These are phyloP conservation scores for Chloromyia formosa DNA, from an alignment of 2,888 invertebrate species.

Conservation along the genomic window DNA sequence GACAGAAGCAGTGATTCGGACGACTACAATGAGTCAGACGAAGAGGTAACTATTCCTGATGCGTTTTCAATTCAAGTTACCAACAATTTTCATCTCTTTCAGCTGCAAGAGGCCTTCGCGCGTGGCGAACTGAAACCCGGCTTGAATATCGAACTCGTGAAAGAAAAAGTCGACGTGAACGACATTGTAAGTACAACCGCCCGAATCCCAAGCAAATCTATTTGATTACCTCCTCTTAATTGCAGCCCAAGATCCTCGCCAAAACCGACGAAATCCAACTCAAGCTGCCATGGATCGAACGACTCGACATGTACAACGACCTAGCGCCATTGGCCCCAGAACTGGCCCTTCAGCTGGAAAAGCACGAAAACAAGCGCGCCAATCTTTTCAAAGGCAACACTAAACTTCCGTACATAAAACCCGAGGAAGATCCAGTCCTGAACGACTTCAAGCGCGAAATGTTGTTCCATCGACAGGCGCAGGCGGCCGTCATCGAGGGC, in stretches of 20 bases:
- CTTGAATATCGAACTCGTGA: slow-evolving; percentile 74
- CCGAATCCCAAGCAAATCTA: not conserved
- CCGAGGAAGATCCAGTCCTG: slow-evolving; percentile 79
- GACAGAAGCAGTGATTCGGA: slow-evolving; percentile 57
- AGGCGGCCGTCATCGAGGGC: slow-evolving; percentile 84
- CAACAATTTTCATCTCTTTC: slow-evolving; percentile 53
- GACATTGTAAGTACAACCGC: slow-evolving; percentile 71
- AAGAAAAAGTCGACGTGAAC: slow-evolving; percentile 71
- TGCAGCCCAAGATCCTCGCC: slow-evolving; percentile 67
- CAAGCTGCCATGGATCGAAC: slow-evolving; percentile 85
- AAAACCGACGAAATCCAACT: slow-evolving; percentile 77
- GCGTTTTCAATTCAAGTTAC: slow-evolving; percentile 19
- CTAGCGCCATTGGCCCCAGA: slow-evolving; percentile 88
- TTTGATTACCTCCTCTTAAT: slow-evolving; percentile 9
- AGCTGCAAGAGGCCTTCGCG: slow-evolving; percentile 91
- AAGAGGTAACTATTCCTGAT: slow-evolving; percentile 56
- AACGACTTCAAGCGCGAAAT: slow-evolving; percentile 95
- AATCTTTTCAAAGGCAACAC: slow-evolving; percentile 74
- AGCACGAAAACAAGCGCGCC: slow-evolving; percentile 76
- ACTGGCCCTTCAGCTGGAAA: slow-evolving; percentile 78
- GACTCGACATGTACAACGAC: slow-evolving; percentile 79
- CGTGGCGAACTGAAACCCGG: slow-evolving; percentile 88
- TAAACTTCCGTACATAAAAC: slow-evolving; percentile 71
- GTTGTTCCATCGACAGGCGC: slow-evolving; percentile 85
- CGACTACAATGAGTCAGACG: slow-evolving; percentile 59